Conservation (phyloP, 2,888 invertebrate species). For the Drosophila affinis region DNA sequence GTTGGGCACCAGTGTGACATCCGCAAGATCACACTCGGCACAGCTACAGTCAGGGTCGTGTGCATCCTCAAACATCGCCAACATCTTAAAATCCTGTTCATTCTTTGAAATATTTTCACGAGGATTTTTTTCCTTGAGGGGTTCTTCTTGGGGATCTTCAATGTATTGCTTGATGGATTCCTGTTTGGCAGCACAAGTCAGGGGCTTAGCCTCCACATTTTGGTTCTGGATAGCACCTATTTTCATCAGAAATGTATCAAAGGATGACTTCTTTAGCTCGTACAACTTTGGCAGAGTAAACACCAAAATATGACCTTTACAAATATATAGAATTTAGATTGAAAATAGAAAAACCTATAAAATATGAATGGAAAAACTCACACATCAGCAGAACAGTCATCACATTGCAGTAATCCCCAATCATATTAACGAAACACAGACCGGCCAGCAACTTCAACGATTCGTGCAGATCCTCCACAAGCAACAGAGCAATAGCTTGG, state of each 20-base stretch:
- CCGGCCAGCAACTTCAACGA: slow-evolving; percentile 20
- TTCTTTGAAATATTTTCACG: not conserved
- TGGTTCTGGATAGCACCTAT: not conserved
- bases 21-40: slow-evolving; percentile 23
- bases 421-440: slow-evolving; percentile 32
- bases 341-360: not conserved
- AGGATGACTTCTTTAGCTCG: slow-evolving; percentile 20
- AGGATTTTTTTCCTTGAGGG: not conserved
- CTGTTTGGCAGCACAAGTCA: not conserved
- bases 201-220: not conserved
- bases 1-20: slow-evolving; percentile 4
- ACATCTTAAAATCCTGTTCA: slow-evolving; percentile 6
- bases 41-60: slow-evolving; percentile 36
- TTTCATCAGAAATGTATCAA: slow-evolving; percentile 24
- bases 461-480: slow-evolving; percentile 32
- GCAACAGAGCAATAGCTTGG: slow-evolving; percentile 12
- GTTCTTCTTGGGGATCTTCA: not conserved
- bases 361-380: slow-evolving; percentile 5
- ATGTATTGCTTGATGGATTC: not conserved
- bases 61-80: slow-evolving; percentile 27
- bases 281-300: slow-evolving; percentile 43
- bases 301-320: slow-evolving; percentile 17
- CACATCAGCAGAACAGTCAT: slow-evolving; percentile 31
- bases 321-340: not conserved
- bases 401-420: slow-evolving; percentile 42